phyloP scores from a whole-genome alignment of 2,888 invertebrate genomes.

The Catocala sponsa region DNA sequence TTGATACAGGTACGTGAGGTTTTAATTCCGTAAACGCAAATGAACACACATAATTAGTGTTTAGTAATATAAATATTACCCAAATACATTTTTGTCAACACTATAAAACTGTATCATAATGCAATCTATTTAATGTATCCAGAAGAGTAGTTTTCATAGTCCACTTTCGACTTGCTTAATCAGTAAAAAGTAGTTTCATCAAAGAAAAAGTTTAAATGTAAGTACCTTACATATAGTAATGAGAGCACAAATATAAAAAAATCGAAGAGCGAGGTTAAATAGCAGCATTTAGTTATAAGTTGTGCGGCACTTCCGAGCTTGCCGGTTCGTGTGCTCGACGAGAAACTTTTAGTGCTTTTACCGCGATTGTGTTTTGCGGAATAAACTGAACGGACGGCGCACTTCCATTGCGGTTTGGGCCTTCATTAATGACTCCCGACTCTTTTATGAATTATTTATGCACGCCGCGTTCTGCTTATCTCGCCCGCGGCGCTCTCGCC shows the following conservation, averaged over 20 bases:
- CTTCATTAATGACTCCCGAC: slow-evolving; percentile 78
- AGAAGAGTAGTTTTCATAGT: too few species aligned
- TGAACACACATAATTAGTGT: too few species aligned
- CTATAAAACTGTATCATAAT: too few species aligned
- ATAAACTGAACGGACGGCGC: slow-evolving; percentile 58
- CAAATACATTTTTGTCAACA: too few species aligned
- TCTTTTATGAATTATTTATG: slow-evolving; percentile 85
- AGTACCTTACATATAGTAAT: background rate
- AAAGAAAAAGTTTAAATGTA: background rate
- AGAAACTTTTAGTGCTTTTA: slow-evolving; percentile 61
- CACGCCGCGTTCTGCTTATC: slow-evolving; percentile 74
- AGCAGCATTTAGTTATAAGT: slow-evolving; percentile 40
- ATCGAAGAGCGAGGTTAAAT: slow-evolving; percentile 31
- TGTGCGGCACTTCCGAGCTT: slow-evolving; percentile 44
- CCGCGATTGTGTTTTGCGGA: slow-evolving; percentile 55
- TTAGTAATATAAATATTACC: too few species aligned
- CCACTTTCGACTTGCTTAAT: too few species aligned
- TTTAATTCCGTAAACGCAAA: too few species aligned
- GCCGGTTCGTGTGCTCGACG: slow-evolving; percentile 30
- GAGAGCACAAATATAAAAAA: slow-evolving; percentile 19
- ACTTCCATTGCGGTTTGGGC: slow-evolving; percentile 71
- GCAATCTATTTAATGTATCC: too few species aligned
- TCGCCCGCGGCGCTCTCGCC: slow-evolving; percentile 63
- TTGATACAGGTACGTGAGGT: too few species aligned
- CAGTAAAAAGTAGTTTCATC: too few species aligned